These are phyloP conservation scores for Musca vetustissima DNA, from an alignment of 1,140 invertebrate genomes.

Conservation along the genomic window DNA sequence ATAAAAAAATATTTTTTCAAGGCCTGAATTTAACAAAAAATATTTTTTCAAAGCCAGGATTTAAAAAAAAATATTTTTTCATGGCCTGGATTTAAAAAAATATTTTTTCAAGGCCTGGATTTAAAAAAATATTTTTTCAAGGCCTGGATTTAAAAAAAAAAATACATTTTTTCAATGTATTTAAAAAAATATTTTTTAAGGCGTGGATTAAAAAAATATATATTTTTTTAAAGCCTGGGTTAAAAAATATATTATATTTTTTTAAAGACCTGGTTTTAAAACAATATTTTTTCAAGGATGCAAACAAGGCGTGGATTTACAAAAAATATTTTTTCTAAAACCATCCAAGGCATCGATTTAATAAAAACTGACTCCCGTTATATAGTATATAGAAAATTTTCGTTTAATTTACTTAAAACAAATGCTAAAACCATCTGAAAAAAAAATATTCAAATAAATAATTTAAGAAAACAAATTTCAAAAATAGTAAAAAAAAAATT, in stretches of 20 bases:
- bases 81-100: too few species aligned
- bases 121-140: too few species aligned
- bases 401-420: not conserved
- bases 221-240: not conserved
- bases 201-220: too few species aligned
- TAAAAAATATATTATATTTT: not conserved
- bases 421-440: not conserved
- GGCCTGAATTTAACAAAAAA: too few species aligned
- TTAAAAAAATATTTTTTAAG: too few species aligned
- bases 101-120: not conserved
- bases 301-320: too few species aligned
- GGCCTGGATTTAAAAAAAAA: not conserved
- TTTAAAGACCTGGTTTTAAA: too few species aligned
- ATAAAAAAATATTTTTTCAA: too few species aligned
- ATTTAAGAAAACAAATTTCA: not conserved
- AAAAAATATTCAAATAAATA: constrained; percentile 9
- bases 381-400: too few species aligned
- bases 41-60: not conserved
- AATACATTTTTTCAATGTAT: not conserved
- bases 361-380: too few species aligned
- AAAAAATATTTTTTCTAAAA: not conserved
- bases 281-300: too few species aligned
- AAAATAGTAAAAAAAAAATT: constrained; percentile 10
- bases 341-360: too few species aligned
- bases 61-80: not conserved